Conservation (phyloP, 2,797 vertebrate species). For the Intellagama lesueurii region DNA sequence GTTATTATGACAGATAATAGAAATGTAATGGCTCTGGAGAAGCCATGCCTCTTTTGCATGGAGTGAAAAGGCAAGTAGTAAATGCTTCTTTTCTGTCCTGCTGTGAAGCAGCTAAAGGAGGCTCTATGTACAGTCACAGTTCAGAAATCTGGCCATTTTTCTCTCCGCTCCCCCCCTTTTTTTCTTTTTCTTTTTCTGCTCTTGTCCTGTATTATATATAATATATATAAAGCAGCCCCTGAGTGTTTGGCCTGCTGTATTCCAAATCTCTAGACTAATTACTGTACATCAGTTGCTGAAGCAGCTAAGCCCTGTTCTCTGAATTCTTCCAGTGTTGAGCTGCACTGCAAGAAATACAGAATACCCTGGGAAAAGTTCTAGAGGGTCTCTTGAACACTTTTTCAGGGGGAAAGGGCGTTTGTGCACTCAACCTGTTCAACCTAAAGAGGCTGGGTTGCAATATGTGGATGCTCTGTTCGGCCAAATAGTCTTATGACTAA, state of each 20-base stretch:
- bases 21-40: slow-evolving; percentile 24
- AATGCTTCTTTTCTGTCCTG: slow-evolving; percentile 21
- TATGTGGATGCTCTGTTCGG: neutral
- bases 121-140: neutral
- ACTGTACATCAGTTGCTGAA: slow-evolving; percentile 6
- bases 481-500: slow-evolving; percentile 12
- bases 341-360: neutral
- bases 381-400: neutral
- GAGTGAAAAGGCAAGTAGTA: slow-evolving; percentile 20
- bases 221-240: neutral
- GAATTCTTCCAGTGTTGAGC: neutral
- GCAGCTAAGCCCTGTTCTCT: neutral
- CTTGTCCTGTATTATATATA: neutral
- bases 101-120: slow-evolving; percentile 15
- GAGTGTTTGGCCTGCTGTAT: slow-evolving; percentile 2
- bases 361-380: neutral
- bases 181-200: neutral
- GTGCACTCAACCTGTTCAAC: neutral
- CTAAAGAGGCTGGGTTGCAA: slow-evolving; percentile 16
- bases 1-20: slow-evolving; percentile 31
- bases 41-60: slow-evolving; percentile 17
- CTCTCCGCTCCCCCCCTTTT: neutral
- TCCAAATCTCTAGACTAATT: neutral
- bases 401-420: neutral
- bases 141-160: neutral